Conservation (phyloP, 2,888 invertebrate species). For the Linyphia triangularis region DNA sequence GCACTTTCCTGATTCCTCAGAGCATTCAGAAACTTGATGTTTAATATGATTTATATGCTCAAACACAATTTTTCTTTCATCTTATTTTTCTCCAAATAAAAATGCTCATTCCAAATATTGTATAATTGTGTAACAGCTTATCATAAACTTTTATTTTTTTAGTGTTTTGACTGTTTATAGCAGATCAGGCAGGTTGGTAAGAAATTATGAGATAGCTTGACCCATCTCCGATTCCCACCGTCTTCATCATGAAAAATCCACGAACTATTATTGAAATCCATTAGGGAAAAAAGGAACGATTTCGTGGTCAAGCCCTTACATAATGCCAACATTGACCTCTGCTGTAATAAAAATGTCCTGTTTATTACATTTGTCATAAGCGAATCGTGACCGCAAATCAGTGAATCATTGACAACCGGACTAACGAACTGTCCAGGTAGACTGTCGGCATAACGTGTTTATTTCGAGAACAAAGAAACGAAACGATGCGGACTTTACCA, state of each 20-base stretch:
- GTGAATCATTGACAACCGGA: constrained; percentile 28
- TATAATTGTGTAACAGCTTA: too few relatives aligned
- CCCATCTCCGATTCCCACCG: too few relatives aligned
- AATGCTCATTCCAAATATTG: too few relatives aligned
- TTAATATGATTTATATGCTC: too few relatives aligned
- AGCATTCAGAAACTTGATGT: too few relatives aligned
- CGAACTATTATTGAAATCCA: background rate
- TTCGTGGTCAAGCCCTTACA: constrained; percentile 28
- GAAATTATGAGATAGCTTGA: too few relatives aligned
- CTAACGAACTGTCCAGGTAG: constrained; percentile 20
- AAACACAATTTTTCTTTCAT: too few relatives aligned
- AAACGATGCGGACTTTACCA: background rate
- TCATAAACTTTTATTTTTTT: too few relatives aligned
- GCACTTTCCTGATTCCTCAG: too few relatives aligned
- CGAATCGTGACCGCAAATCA: constrained; percentile 48
- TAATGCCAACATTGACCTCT: constrained; percentile 49
- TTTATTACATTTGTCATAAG: constrained; percentile 15
- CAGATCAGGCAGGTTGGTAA: too few relatives aligned
- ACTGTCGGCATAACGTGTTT: background rate
- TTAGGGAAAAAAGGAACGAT: background rate
- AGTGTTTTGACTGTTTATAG: too few relatives aligned
- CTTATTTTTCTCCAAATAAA: too few relatives aligned
- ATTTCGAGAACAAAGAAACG: constrained; percentile 43
- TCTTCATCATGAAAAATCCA: background rate
- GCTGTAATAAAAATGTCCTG: constrained; percentile 3